These are phyloP conservation scores for Semnornis frantzii DNA, from an alignment of 2,113 vertebrate genomes.

Conservation along the genomic window DNA sequence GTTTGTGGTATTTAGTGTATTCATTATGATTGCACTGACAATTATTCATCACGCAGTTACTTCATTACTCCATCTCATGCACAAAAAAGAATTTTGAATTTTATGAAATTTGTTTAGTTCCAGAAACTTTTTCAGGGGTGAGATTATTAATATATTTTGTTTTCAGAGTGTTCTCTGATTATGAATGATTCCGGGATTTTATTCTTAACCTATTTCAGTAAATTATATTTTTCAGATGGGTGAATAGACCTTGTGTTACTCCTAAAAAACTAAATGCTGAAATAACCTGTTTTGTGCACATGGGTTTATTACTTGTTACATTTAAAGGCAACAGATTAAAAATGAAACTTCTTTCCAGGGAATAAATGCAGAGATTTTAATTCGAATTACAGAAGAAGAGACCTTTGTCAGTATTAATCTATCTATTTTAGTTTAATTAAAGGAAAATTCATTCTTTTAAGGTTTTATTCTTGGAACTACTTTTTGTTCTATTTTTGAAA, in stretches of 20 bases:
- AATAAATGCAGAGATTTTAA: background rate
- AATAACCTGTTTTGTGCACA: background rate
- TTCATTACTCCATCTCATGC: background rate
- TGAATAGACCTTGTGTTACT: background rate
- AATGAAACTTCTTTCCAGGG: background rate
- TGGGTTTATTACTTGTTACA: background rate
- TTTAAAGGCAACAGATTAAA: background rate
- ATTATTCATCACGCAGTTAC: background rate
- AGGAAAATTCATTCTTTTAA: background rate
- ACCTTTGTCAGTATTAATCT: background rate
- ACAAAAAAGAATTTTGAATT: background rate
- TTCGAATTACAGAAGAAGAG: background rate
- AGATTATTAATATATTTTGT: background rate
- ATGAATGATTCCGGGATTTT: background rate
- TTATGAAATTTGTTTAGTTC: background rate
- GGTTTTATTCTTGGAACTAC: slow-evolving; percentile 11
- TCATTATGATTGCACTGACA: background rate
- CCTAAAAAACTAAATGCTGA: background rate
- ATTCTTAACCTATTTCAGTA: background rate
- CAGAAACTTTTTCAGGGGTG: background rate
- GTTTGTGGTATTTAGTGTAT: background rate
- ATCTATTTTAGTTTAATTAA: background rate
- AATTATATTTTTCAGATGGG: background rate
- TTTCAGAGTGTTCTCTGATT: background rate
- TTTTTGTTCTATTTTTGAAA: slow-evolving; percentile 51